A percentile compares a stretch with the other conserved stretches of the same genome.
These are phyloP conservation scores for Miichthys miiuy DNA, from an alignment of 2,797 vertebrate species.

Conservation along the genomic window DNA sequence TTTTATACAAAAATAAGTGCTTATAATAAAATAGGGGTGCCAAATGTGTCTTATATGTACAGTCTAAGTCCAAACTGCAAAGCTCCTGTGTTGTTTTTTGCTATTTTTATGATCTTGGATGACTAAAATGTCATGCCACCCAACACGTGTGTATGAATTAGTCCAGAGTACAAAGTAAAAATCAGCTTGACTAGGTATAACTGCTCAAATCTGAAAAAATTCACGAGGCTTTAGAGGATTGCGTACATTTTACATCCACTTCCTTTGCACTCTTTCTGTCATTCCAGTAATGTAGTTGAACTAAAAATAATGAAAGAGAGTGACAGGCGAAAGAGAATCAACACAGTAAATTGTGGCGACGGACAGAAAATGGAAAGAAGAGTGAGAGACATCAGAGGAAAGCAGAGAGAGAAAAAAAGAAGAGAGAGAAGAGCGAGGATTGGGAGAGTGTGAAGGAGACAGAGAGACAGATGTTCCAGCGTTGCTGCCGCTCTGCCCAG, in stretches of 20 bases:
- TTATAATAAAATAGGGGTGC: background rate
- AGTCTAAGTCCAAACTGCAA: too few species aligned
- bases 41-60: too few species aligned
- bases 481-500: slow-evolving; percentile 42
- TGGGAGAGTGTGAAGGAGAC: slow-evolving; percentile 23
- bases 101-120: background rate
- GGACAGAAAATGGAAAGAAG: slow-evolving; percentile 2
- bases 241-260: background rate
- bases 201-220: background rate
- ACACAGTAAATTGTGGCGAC: background rate
- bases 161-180: background rate
- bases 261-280: background rate
- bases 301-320: background rate
- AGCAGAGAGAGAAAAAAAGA: slow-evolving; percentile 13
- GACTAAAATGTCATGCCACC: background rate
- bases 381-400: slow-evolving; percentile 19
- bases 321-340: background rate
- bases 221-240: background rate
- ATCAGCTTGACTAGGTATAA: background rate
- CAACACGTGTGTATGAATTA: background rate
- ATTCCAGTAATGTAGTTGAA: background rate
- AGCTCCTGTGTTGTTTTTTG: background rate
- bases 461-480: slow-evolving; percentile 61
- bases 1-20: background rate
- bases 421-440: slow-evolving; percentile 24